phyloP scores from a whole-genome alignment of 2,888 invertebrate species.

The Coleophora deauratella region DNA sequence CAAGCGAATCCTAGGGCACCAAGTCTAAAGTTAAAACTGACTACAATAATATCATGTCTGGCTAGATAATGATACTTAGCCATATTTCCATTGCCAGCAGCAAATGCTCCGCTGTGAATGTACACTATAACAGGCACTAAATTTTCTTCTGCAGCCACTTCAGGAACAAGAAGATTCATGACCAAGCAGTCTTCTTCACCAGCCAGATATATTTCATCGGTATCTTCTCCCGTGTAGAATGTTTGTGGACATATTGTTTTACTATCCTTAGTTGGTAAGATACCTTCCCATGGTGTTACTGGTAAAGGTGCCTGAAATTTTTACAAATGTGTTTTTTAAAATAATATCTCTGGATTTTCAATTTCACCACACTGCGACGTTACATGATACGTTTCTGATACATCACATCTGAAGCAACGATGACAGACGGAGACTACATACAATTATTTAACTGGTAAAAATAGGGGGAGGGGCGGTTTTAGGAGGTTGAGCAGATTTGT shows the following conservation, averaged over 20 bases:
- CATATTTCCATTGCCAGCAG: conserved; percentile 55
- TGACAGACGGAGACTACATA: no score
- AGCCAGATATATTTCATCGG: conserved; percentile 32
- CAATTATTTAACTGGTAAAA: no score
- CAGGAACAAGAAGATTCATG: conserved; percentile 46
- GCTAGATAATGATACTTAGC: conserved; percentile 75
- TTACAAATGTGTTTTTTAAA: no score
- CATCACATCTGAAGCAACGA: no score
- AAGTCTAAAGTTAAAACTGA: conserved; percentile 80
- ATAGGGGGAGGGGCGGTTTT: no score
- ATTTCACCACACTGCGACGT: no score
- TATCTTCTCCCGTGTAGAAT: conserved; percentile 34
- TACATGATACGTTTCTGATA: no score
- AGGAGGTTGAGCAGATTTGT: no score
- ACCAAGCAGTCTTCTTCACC: conserved; percentile 53
- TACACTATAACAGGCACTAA: conserved; percentile 53
- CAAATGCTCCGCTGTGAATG: conserved; percentile 57
- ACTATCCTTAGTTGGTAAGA: conserved; percentile 31
- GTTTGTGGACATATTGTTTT: conserved; percentile 44
- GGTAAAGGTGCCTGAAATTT: conserved; percentile 53
- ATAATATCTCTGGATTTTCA: no score
- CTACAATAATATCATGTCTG: conserved; percentile 77
- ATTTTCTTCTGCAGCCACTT: conserved; percentile 39
- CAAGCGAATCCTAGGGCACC: conserved; percentile 82
- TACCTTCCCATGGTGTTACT: conserved; percentile 39